Percentiles rank a stretch among this genome's conserved stretches.
Conservation (phyloP, 2,797 vertebrate genomes). For the Oophaga sylvatica region DNA sequence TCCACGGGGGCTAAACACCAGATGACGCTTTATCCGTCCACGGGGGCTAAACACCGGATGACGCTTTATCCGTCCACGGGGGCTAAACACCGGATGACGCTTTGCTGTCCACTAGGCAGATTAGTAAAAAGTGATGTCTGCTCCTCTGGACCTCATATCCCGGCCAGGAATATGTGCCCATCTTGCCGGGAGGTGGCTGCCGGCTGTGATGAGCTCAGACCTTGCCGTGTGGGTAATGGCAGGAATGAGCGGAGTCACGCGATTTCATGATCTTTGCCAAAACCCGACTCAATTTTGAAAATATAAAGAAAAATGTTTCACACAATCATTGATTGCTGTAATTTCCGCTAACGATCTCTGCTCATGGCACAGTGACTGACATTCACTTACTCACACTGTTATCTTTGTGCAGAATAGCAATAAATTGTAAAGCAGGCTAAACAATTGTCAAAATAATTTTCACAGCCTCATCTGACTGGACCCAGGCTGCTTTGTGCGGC, state of each 20-base stretch:
- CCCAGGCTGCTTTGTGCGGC: slow-evolving; percentile 67
- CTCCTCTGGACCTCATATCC: not conserved
- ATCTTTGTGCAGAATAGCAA: slow-evolving; percentile 66
- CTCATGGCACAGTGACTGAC: slow-evolving; percentile 59
- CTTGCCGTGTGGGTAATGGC: not conserved
- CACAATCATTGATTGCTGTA: slow-evolving; percentile 57
- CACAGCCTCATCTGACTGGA: slow-evolving; percentile 68
- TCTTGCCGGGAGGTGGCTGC: slow-evolving; percentile 5
- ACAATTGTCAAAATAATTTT: slow-evolving; percentile 72
- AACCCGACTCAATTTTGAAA: slow-evolving; percentile 42
- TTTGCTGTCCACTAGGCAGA: not conserved
- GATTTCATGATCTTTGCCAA: slow-evolving; percentile 48
- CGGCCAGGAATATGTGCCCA: not conserved
- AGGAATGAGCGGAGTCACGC: slow-evolving; percentile 23
- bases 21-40: too few species aligned
- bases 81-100: not conserved
- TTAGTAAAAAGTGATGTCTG: slow-evolving; percentile 21
- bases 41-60: too few species aligned
- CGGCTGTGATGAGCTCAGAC: not conserved
- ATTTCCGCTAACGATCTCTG: slow-evolving; percentile 55
- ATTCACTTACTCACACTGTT: slow-evolving; percentile 63
- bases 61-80: too few species aligned
- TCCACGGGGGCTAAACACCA: too few species aligned
- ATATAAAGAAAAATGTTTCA: slow-evolving; percentile 48
- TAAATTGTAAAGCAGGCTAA: slow-evolving; percentile 69